A percentile compares a stretch with the other conserved stretches of the same genome.
Conservation (phyloP, 2,888 invertebrate genomes). For the Nineta flava region DNA sequence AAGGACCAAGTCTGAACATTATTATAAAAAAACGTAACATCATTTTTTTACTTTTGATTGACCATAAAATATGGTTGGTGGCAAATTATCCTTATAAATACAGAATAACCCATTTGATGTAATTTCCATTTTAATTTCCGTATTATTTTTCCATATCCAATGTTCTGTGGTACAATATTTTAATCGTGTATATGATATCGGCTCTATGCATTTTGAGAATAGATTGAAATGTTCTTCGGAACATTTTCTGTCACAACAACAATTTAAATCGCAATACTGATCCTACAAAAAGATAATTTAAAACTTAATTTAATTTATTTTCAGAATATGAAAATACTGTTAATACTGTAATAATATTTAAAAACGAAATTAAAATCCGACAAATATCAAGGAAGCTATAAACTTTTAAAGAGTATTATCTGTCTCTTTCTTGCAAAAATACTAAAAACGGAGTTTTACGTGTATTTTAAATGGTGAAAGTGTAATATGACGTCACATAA, state of each 20-base stretch:
- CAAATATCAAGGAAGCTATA: too few relatives aligned
- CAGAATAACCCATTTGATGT: slow-evolving; percentile 38
- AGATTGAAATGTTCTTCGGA: slow-evolving; percentile 35
- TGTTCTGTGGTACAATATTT: slow-evolving; percentile 35
- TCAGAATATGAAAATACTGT: too few relatives aligned
- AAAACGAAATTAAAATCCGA: too few relatives aligned
- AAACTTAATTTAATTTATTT: too few relatives aligned
- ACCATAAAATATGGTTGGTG: slow-evolving; percentile 15
- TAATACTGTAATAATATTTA: too few relatives aligned
- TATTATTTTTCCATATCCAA: slow-evolving; percentile 36
- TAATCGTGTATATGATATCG: slow-evolving; percentile 2
- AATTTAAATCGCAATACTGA: slow-evolving; percentile 61
- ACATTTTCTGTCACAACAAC: slow-evolving; percentile 72
- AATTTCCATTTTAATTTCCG: slow-evolving; percentile 24
- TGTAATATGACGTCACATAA: too few relatives aligned
- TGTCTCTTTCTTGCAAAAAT: too few relatives aligned
- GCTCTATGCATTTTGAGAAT: slow-evolving; percentile 41
- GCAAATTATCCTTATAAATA: slow-evolving; percentile 39
- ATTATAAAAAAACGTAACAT: too few relatives aligned
- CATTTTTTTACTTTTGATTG: too few relatives aligned
- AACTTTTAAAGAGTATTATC: too few relatives aligned
- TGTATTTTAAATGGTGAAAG: too few relatives aligned
- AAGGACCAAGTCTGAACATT: not conserved
- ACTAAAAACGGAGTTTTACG: too few relatives aligned
- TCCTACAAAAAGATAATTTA: slow-evolving; percentile 26